A percentile compares a stretch with the other conserved stretches of the same genome.
phyloP scores from a whole-genome alignment of 2,797 vertebrate genomes.

The Pagetopsis macropterus region DNA sequence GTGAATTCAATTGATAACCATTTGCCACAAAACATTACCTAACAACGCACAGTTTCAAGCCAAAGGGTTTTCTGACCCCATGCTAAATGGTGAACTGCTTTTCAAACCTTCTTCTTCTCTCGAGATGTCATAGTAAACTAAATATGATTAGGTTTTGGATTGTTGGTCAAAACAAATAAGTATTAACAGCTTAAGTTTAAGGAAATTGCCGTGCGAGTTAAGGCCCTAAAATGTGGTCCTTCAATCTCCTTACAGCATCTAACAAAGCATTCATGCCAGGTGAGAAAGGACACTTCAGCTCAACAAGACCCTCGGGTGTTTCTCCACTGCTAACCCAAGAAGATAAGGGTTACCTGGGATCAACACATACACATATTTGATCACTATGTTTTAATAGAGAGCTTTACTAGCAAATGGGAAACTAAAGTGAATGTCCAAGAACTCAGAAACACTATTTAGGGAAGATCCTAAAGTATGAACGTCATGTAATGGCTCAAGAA shows the following conservation, averaged over 20 bases:
- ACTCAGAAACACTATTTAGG: no score
- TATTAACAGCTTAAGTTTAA: background rate
- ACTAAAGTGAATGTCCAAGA: no score
- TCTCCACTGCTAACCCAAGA: no score
- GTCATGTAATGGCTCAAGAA: no score
- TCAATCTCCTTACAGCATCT: background rate
- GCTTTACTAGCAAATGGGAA: no score
- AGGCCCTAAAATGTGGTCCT: background rate
- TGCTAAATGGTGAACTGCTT: background rate
- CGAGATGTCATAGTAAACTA: background rate
- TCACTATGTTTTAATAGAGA: background rate
- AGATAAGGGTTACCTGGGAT: no score
- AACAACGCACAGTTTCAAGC: background rate
- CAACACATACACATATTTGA: background rate
- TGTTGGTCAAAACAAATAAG: background rate
- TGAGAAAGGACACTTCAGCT: background rate
- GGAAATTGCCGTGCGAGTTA: background rate
- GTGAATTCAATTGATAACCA: background rate
- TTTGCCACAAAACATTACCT: no score
- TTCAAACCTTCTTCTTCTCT: background rate
- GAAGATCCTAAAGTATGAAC: no score
- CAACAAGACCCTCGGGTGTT: background rate
- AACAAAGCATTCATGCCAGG: background rate
- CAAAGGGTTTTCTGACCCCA: background rate
- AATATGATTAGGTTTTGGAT: background rate